Base-by-base conservation (phyloP, 2,113 vertebrate genomes). In the Ariopsis seemanni region DNA sequence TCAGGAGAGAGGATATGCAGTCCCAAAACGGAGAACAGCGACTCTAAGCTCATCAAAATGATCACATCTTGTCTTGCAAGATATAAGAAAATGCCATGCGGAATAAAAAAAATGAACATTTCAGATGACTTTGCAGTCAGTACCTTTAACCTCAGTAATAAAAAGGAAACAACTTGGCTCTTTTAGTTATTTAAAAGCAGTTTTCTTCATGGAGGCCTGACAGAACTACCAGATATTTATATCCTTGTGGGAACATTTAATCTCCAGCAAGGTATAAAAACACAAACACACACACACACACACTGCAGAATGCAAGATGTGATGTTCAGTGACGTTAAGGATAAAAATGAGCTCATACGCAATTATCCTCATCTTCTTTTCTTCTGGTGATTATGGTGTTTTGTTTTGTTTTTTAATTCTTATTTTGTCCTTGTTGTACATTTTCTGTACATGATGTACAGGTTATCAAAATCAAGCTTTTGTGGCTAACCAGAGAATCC, bases 281-380 rank as follows among this genome's bases (percentile, higher is more conserved):
- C 58, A 34, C 58, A 85, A 72, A 85, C n/a, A 71, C 67, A 71
- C 67, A 17, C 12, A 71, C 55, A 77, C 22, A 77, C 48, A 53
- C 74, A 52, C 74, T 83, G 90, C 67, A 87, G 85, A 83, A 87
- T 86, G 82, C 90, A 89, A 86, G 91, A 92, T 90, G 92, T 89
- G 91, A 90, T 72, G 75, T 71, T 77, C 50, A 12, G 74, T 75
- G 77, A 87, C 90, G 90, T 71, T 67, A 71, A 91, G 89, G 79
- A 74, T 77, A 42, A 67, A 86, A 90, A 53, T 50, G 3, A 72
- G 30, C 30, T 72, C 17, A 50, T 50, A 5, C 11, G 1, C 8
- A 75, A 50, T 50, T 25, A 50, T 75, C 42, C 34, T 75, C 42
- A 25, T 50, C 20, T 75, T 50, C 20, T 72, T 17, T 72, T 18